Evolutionary conservation across 2,888 invertebrate genomes (phyloP).

Genomic region (Sarcophaga carnaria): DNA sequence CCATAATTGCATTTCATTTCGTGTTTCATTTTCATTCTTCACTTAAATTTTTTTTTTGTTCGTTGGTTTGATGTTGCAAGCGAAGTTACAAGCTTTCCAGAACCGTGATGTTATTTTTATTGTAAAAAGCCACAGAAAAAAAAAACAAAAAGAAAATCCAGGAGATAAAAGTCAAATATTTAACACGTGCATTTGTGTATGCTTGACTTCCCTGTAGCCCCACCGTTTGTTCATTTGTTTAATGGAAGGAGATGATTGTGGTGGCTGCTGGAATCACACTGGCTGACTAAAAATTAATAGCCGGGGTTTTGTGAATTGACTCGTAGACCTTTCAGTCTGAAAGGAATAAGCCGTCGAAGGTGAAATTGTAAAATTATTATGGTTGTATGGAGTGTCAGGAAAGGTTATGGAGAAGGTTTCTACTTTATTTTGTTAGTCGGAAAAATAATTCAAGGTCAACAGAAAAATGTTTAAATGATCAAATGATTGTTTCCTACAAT

Average conservation of each 20-base stretch:
- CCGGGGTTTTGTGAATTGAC: background rate
- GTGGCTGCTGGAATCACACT: conserved; percentile 1
- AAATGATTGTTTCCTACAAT: too few species aligned
- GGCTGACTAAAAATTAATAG: conserved; percentile 13
- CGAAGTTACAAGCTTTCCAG: conserved; percentile 8
- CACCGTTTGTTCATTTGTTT: background rate
- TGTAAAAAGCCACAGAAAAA: conserved; percentile 32
- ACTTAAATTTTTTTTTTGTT: background rate
- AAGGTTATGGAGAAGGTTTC: too few species aligned
- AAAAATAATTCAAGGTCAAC: too few species aligned
- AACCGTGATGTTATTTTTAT: conserved; percentile 43
- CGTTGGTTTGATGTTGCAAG: background rate
- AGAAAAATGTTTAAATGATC: too few species aligned
- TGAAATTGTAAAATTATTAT: too few species aligned
- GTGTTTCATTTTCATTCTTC: conserved; percentile 17
- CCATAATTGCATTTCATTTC: conserved; percentile 56
- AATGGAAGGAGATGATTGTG: background rate
- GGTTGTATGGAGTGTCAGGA: too few species aligned
- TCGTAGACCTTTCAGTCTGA: too few species aligned
- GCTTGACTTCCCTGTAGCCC: background rate
- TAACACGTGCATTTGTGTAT: conserved; percentile 57
- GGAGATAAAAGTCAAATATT: conserved; percentile 35
- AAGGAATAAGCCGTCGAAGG: too few species aligned
- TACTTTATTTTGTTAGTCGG: too few species aligned
- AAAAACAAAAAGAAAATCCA: background rate